Evolutionary conservation across 2,888 invertebrate species (phyloP), one percentile per base, ranked within the genome.

Genomic region (Noctua fimbriata): DNA sequence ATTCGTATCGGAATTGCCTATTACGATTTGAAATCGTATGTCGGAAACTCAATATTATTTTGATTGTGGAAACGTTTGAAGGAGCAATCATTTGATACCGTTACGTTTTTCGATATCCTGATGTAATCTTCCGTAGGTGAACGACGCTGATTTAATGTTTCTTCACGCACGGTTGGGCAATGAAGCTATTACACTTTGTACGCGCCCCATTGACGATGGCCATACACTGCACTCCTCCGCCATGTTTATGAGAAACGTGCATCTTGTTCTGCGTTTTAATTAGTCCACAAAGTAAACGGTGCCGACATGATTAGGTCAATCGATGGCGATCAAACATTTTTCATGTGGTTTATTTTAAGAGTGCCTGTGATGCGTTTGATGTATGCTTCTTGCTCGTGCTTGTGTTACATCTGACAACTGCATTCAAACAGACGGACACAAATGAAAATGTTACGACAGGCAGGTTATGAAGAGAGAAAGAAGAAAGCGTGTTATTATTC

Each of bases 301-400:
- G 82, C 89, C 85, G 93, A 92, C 94, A 92, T 93, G 94, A 95
- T 94, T 93, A 91, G 94, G 94, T 94, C 95, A 93, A 95, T 95
- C 92, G 92, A 91, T 93, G 87, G 90, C 92, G 92, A 93, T 94
- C 92, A 92, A 92, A 93, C 92, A 93, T 92, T 92, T 93, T 93
- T 93, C 93, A 92, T 93, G 92, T 91, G 93, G 94, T 87, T 88
- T 89, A 88, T 89, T 88, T 92, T 85, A 83, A 93, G 92, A 93
- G 91, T 92, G 93, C 89, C 87, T 87, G 90, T 87, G 79, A 86
- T 83, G 80, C 88, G 89, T 91, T 90, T 89, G 86, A 90, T 87
- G 85, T 86, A 76, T 73, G 76, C 89, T 90, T 69, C 77, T 72
- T 75, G 41, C 44, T 24, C 47, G 32, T 78, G 74, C 66, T 89